phyloP scores from a whole-genome alignment of 2,888 invertebrate genomes.

The Lamellibrachia columna region DNA sequence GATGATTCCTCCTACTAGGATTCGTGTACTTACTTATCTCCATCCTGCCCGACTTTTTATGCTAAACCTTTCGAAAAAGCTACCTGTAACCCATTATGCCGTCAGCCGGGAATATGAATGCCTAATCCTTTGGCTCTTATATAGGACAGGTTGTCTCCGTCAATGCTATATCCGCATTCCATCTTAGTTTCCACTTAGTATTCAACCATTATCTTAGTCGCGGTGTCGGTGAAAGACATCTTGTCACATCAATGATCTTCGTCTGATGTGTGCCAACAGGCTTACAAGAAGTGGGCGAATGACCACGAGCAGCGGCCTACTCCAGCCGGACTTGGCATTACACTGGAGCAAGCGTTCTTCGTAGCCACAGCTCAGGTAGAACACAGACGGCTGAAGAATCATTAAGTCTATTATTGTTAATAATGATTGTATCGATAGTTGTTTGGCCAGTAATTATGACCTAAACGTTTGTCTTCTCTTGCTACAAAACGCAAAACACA shows the following conservation, averaged over 20 bases:
- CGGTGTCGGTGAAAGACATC: background rate
- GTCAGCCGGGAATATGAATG: no score
- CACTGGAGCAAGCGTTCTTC: constrained; percentile 30
- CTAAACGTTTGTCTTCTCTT: background rate
- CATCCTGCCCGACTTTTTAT: no score
- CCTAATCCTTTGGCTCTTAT: background rate
- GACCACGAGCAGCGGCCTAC: background rate
- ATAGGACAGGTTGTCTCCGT: background rate
- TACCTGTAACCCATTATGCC: no score
- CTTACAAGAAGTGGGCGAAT: constrained; percentile 24
- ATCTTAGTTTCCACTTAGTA: background rate
- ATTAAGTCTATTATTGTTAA: background rate
- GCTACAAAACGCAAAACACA: background rate
- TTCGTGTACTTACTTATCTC: no score
- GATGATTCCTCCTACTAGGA: no score
- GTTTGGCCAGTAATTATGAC: background rate
- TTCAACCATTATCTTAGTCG: background rate
- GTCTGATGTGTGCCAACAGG: constrained; percentile 16
- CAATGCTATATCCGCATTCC: no score
- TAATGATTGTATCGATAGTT: background rate
- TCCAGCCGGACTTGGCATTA: constrained; percentile 27
- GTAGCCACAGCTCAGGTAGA: constrained; percentile 29
- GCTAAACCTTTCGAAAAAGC: no score
- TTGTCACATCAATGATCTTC: background rate
- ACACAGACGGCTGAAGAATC: background rate